Conservation (phyloP, 2,113 vertebrate genomes). For the Romanogobio albipinnatus region DNA sequence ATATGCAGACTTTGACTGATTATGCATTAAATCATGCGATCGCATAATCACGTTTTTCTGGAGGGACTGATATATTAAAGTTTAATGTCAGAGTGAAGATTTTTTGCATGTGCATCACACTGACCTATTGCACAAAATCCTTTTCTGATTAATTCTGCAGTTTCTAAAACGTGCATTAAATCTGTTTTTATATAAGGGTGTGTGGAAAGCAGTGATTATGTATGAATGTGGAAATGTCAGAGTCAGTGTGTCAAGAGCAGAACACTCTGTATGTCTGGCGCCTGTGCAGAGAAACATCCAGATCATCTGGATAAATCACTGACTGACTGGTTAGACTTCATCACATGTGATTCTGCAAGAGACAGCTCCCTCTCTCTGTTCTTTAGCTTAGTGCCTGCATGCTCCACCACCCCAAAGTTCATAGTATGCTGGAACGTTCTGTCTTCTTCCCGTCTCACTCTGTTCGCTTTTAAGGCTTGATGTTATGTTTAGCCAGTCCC, state of each 20-base stretch:
- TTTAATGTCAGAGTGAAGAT: background rate
- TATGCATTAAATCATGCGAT: too few relatives aligned
- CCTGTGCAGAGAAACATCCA: slow-evolving; percentile 6
- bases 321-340: background rate
- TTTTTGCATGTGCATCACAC: background rate
- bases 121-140: background rate
- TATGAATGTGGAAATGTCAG: slow-evolving; percentile 9
- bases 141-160: too few relatives aligned
- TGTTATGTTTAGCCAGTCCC: slow-evolving; percentile 29
- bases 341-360: background rate
- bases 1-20: too few relatives aligned
- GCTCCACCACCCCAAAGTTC: slow-evolving; percentile 41
- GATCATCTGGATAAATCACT: background rate
- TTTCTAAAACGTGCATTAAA: too few relatives aligned
- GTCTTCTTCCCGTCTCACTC: slow-evolving; percentile 41
- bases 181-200: background rate
- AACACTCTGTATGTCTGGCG: background rate
- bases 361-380: background rate
- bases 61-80: too few relatives aligned
- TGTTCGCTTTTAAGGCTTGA: background rate
- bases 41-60: too few relatives aligned
- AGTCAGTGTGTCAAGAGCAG: background rate
- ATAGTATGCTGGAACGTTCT: slow-evolving; percentile 55
- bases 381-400: background rate
- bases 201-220: too few relatives aligned